Evolutionary conservation across 2,797 vertebrate genomes (phyloP).

Genomic region (Hemitrygon akajei): DNA sequence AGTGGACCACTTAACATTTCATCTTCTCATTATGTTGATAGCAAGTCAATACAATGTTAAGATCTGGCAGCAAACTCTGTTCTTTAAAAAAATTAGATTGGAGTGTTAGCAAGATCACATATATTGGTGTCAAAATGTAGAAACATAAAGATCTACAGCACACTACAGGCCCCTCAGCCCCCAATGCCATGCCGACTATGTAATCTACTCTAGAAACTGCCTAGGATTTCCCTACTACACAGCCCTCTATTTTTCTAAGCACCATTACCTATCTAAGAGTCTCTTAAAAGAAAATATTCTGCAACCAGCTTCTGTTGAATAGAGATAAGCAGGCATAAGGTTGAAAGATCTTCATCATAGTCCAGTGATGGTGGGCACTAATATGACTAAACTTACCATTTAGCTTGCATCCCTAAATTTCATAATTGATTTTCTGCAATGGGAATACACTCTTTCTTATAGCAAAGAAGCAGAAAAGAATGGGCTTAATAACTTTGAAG

Average conservation of each 20-base stretch:
- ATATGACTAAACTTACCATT: not conserved
- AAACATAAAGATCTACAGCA: too few relatives aligned
- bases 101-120: not conserved
- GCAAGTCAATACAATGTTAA: not conserved
- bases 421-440: not conserved
- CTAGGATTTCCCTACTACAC: too few relatives aligned
- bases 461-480: not conserved
- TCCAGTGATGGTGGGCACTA: not conserved
- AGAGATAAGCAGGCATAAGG: not conserved
- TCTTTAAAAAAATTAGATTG: not conserved
- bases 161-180: too few relatives aligned
- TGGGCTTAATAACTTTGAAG: not conserved
- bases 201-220: too few relatives aligned
- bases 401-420: not conserved
- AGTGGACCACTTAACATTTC: not conserved
- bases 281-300: not conserved
- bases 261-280: too few relatives aligned
- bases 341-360: not conserved
- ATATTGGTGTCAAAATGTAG: not conserved
- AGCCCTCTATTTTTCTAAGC: too few relatives aligned
- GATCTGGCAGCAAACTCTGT: not conserved
- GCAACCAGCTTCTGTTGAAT: not conserved
- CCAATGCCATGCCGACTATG: too few relatives aligned
- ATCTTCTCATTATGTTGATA: not conserved
- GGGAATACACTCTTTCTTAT: not conserved